Evolutionary conservation across 2,888 invertebrate species (phyloP).

Genomic region (Phaonia tiefii): DNA sequence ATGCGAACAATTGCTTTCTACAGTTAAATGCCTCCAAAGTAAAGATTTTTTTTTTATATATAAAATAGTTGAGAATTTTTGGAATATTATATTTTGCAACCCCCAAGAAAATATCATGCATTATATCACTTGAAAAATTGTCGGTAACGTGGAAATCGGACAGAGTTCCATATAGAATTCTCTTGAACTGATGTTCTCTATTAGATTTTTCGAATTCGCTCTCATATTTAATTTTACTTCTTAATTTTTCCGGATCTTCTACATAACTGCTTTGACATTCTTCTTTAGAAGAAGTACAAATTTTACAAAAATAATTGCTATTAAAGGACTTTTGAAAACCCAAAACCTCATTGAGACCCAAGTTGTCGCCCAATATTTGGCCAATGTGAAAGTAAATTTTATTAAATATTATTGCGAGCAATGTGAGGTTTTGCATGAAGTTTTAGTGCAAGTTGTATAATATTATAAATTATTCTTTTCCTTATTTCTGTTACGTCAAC

Average conservation of each 20-base stretch:
- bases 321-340: slow-evolving; percentile 62
- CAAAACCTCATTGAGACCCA: slow-evolving; percentile 65
- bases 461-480: slow-evolving; percentile 15
- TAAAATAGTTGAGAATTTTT: slow-evolving; percentile 63
- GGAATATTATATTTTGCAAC: slow-evolving; percentile 60
- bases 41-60: slow-evolving; percentile 59
- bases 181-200: slow-evolving; percentile 51
- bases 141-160: slow-evolving; percentile 61
- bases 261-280: slow-evolving; percentile 54
- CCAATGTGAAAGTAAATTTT: slow-evolving; percentile 60
- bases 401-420: slow-evolving; percentile 47
- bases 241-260: slow-evolving; percentile 47
- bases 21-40: slow-evolving; percentile 55
- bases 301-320: slow-evolving; percentile 54
- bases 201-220: slow-evolving; percentile 46
- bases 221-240: slow-evolving; percentile 31
- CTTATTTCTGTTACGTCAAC: slow-evolving; percentile 23
- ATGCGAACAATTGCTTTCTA: slow-evolving; percentile 58
- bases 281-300: slow-evolving; percentile 62
- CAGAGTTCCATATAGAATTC: slow-evolving; percentile 59
- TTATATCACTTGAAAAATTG: slow-evolving; percentile 60
- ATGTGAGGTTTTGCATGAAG: slow-evolving; percentile 50
- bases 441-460: slow-evolving; percentile 34
- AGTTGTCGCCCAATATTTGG: slow-evolving; percentile 64
- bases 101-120: slow-evolving; percentile 64